Evolutionary conservation across 2,113 vertebrate genomes (phyloP).

Genomic region (Opisthocomus hoazin): DNA sequence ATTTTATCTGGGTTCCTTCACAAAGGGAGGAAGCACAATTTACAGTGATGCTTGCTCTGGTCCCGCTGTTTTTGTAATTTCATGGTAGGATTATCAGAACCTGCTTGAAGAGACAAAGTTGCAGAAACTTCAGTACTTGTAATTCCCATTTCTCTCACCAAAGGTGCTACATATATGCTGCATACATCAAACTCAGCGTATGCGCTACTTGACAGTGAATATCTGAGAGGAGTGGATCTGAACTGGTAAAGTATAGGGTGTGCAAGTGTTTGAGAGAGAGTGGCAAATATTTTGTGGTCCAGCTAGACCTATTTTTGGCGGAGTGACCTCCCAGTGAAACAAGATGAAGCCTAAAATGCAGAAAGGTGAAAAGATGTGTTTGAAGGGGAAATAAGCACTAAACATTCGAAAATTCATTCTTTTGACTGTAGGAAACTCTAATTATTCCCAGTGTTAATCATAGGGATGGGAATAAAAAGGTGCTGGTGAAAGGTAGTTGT

Average conservation of each 20-base stretch:
- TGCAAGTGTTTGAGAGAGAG: background rate
- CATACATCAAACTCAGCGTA: fast-evolving
- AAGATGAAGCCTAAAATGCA: background rate
- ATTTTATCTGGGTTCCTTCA: background rate
- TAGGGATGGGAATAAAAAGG: background rate
- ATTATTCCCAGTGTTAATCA: background rate
- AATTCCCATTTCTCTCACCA: background rate
- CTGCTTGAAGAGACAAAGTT: background rate
- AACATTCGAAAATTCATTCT: background rate
- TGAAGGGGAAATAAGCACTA: background rate
- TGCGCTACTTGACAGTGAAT: background rate
- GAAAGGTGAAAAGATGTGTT: background rate
- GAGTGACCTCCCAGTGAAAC: background rate
- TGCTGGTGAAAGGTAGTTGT: background rate
- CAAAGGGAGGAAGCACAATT: background rate
- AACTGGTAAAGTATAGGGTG: fast-evolving
- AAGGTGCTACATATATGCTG: background rate
- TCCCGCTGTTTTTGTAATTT: conserved; percentile 29
- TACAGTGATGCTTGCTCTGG: background rate
- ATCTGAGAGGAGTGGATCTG: background rate
- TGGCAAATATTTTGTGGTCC: background rate
- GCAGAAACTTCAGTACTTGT: background rate
- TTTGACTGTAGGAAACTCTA: background rate
- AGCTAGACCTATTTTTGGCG: background rate
- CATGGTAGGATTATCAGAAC: conserved; percentile 39